Conservation (phyloP, 2,797 vertebrate species). For the Tragopan temminckii region DNA sequence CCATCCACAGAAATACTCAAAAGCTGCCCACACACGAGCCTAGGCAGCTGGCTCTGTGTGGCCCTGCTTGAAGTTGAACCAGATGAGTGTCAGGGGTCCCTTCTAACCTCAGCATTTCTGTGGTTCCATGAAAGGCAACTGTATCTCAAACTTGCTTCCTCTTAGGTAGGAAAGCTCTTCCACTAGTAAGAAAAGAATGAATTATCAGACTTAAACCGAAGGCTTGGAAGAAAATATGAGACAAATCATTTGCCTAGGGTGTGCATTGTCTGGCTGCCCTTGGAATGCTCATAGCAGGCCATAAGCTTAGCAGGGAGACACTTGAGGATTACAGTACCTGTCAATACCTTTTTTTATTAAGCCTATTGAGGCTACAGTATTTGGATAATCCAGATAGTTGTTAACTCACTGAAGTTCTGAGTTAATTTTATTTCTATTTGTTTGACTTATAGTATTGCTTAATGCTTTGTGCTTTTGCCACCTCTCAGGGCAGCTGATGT, state of each 20-base stretch:
- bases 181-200: not conserved
- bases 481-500: not conserved
- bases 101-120: not conserved
- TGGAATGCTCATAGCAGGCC: not conserved
- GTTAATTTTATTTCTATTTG: conserved; percentile 12
- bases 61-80: not conserved
- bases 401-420: not conserved
- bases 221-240: not conserved
- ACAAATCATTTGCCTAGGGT: not conserved
- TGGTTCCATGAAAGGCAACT: not conserved
- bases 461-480: not conserved
- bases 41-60: not conserved
- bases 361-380: not conserved
- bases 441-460: not conserved
- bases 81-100: not conserved
- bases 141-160: not conserved
- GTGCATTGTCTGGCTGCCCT: not conserved
- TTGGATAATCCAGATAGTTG: not conserved
- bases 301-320: not conserved
- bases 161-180: not conserved
- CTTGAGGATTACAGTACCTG: conserved; percentile 1
- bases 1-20: not conserved
- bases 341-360: not conserved
- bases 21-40: accelerated
- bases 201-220: not conserved